Evolutionary conservation across 2,797 vertebrate genomes (phyloP).

Genomic region (Chanos chanos): DNA sequence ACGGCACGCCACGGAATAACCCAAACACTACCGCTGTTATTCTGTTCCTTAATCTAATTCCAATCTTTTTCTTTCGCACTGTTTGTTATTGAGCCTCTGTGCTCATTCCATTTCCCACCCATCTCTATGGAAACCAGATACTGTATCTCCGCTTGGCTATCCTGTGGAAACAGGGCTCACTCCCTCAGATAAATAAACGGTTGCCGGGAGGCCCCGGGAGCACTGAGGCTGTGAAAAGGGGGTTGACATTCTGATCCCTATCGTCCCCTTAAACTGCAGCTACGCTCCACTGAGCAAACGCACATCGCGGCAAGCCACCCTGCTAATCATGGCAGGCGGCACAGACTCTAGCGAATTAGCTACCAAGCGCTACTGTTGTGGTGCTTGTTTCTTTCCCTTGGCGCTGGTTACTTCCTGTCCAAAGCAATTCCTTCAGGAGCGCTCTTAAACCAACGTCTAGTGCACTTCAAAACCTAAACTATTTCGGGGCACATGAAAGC

Average conservation of each 20-base stretch:
- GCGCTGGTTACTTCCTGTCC: no score
- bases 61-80: constrained; percentile 47
- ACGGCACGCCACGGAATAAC: constrained; percentile 15
- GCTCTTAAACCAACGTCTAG: no score
- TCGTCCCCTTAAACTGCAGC: constrained; percentile 6
- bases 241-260: constrained; percentile 9
- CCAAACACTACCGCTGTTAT: constrained; percentile 52
- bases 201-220: constrained; percentile 4
- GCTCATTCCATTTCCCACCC: constrained; percentile 61
- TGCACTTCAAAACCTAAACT: no score
- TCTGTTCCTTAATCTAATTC: constrained; percentile 37
- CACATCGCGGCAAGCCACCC: background rate
- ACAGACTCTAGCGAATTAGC: background rate
- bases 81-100: constrained; percentile 60
- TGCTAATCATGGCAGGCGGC: background rate
- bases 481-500: no score
- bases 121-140: constrained; percentile 53
- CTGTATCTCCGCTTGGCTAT: constrained; percentile 39
- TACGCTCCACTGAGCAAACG: background rate
- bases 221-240: background rate
- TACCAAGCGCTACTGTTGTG: constrained; percentile 1
- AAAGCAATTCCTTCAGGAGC: no score
- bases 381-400: no score
- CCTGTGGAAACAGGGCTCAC: constrained; percentile 41
- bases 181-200: constrained; percentile 43